Evolutionary conservation across 2,888 invertebrate genomes (phyloP).

Genomic region (Thyatira batis): DNA sequence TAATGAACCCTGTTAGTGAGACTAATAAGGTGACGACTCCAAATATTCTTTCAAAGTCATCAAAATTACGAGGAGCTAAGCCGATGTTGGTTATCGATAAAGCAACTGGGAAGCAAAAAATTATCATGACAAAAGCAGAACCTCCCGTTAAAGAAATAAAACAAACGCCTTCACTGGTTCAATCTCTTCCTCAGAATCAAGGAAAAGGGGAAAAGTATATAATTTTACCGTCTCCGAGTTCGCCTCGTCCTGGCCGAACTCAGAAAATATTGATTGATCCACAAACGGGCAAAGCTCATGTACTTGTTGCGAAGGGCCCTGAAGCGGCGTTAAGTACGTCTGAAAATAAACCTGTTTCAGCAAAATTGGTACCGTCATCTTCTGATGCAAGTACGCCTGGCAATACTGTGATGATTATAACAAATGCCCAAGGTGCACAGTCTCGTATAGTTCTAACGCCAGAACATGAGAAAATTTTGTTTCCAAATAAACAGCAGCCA

Average conservation of each 20-base stretch:
- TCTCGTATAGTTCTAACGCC: slow-evolving; percentile 83
- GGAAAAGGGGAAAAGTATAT: slow-evolving; percentile 71
- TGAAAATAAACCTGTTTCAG: slow-evolving; percentile 66
- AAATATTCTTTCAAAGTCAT: slow-evolving; percentile 76
- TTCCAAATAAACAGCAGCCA: slow-evolving; percentile 76
- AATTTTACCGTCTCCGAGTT: slow-evolving; percentile 62
- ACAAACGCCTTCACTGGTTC: slow-evolving; percentile 26
- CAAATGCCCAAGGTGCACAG: slow-evolving; percentile 83
- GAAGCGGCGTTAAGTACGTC: slow-evolving; percentile 42
- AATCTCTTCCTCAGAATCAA: slow-evolving; percentile 48
- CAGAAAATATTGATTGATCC: slow-evolving; percentile 78
- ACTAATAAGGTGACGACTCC: slow-evolving; percentile 66
- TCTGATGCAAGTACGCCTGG: slow-evolving; percentile 61
- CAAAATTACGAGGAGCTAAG: slow-evolving; percentile 71
- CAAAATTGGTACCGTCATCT: slow-evolving; percentile 63
- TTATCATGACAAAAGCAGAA: slow-evolving; percentile 72
- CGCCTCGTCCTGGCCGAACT: slow-evolving; percentile 62
- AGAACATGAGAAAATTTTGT: slow-evolving; percentile 83
- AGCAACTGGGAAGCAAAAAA: slow-evolving; percentile 73
- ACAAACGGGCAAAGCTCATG: slow-evolving; percentile 74
- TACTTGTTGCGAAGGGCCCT: slow-evolving; percentile 60
- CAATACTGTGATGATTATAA: slow-evolving; percentile 84
- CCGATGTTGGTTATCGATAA: slow-evolving; percentile 76
- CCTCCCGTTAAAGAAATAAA: slow-evolving; percentile 62
- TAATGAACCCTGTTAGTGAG: slow-evolving; percentile 64